These are phyloP conservation scores for Tichodroma muraria DNA, from an alignment of 2,113 vertebrate genomes.

Conservation along the genomic window DNA sequence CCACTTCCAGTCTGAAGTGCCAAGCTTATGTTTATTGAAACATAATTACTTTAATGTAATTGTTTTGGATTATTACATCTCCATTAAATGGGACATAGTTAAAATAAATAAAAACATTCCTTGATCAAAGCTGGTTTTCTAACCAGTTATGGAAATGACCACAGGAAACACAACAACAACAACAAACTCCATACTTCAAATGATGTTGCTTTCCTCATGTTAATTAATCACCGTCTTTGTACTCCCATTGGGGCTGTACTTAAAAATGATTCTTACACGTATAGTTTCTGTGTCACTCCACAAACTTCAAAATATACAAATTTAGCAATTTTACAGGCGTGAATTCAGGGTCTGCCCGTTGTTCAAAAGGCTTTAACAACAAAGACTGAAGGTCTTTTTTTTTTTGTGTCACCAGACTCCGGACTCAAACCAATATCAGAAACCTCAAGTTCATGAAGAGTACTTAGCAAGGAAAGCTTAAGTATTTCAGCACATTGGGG, in stretches of 20 bases:
- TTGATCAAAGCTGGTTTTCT: constrained; percentile 19
- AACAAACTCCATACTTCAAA: not conserved
- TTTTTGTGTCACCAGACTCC: not conserved
- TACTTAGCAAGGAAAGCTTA: not conserved
- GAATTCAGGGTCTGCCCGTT: not conserved
- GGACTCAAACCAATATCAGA: not conserved
- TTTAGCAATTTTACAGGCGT: not conserved
- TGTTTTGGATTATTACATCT: constrained; percentile 14
- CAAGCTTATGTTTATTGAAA: constrained; percentile 41
- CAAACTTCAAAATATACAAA: not conserved
- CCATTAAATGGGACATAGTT: constrained; percentile 34
- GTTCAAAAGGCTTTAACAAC: not conserved
- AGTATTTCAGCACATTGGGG: not conserved
- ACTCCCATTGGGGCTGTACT: not conserved
- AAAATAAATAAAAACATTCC: constrained; percentile 42
- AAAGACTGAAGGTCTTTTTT: not conserved
- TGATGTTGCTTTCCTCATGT: not conserved
- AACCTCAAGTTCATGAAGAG: not conserved
- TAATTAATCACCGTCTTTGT: not conserved
- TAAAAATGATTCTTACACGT: not conserved
- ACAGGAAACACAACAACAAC: not conserved
- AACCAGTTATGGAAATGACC: not conserved
- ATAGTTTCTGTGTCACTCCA: not conserved
- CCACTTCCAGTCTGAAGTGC: not conserved
- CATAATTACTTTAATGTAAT: constrained; percentile 48